Base-by-base conservation (phyloP, 1,140 invertebrate species). In the Arion vulgaris region DNA sequence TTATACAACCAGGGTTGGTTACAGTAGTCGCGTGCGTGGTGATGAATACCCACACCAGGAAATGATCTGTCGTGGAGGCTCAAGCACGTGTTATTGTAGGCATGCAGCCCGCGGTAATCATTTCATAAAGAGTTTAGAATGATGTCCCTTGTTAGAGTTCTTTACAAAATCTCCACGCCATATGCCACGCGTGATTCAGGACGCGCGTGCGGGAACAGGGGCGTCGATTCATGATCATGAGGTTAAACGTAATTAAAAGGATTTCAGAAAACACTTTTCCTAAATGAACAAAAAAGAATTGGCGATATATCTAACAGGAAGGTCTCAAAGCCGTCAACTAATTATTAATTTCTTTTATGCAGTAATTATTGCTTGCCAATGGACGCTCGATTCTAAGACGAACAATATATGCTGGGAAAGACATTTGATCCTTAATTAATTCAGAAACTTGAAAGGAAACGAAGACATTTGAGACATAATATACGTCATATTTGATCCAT, bases 121-220 rank as follows among this genome's bases (percentile, higher is more conserved):
- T 72, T 72, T 72, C 34, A 5, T 72, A 36, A 72, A 72, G 69
- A 72, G 69, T n/a, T n/a, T 36, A 34, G 69, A 41, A 72, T 72
- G 69, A 72, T 72, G 69, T n/a, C 69, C 69, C 69, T n/a, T 72
- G 69, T 38, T 38, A 32, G 69, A 72, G 7, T 32, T 72, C 69
- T 72, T 72, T 32, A 72, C 17, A 7, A 72, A 36, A 36, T 34
- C 69, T 17, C 69, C 9, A 32, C 34, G 69, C 69, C 69, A 72
- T 72, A 72, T 72, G 69, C 34, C 69, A 73, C 36, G 38, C 71
- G 23, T 73, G 71, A 49, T 1, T 73, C 71, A 73, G 71, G 38
- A 11, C 71, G 38, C 71, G 71, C 41, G 71, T 23, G 34, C 41
- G 9, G 23, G 15, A 28, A 32, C 62, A 28, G 2, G 28, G 17